A percentile compares a stretch with the other conserved stretches of the same genome.
Conservation (phyloP, 2,888 invertebrate genomes). For the Resseliella maxima region DNA sequence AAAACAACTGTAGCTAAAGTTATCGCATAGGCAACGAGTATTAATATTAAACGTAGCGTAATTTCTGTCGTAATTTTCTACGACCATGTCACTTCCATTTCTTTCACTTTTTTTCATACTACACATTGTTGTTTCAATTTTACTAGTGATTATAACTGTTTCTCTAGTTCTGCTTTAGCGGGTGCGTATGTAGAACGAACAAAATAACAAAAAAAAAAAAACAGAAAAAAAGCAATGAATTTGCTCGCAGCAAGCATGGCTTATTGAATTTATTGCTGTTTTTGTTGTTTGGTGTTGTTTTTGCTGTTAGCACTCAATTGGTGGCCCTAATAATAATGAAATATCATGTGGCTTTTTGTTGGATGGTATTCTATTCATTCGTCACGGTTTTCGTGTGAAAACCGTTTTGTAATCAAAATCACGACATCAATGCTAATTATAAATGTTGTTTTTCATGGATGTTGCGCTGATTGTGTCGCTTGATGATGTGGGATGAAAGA, state of each 20-base stretch:
- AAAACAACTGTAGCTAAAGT: no score
- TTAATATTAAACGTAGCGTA: conserved; percentile 19
- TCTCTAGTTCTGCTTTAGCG: neutral
- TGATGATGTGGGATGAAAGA: neutral
- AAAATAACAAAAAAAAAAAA: neutral
- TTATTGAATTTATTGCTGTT: neutral
- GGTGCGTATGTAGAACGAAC: neutral
- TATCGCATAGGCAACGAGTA: neutral
- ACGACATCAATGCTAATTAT: neutral
- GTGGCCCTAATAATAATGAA: neutral
- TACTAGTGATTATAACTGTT: neutral
- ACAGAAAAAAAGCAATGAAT: no score
- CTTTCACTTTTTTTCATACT: conserved; percentile 24
- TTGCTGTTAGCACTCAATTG: neutral
- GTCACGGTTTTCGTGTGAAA: neutral
- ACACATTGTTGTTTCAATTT: neutral
- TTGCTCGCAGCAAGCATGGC: no score
- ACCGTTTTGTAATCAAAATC: neutral
- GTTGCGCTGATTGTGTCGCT: neutral
- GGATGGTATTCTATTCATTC: neutral
- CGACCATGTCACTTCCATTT: conserved; percentile 20
- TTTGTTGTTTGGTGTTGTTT: neutral
- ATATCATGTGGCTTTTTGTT: neutral
- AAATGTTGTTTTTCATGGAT: neutral
- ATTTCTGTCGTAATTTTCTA: neutral